Evolutionary conservation across 2,797 vertebrate species (phyloP).

Genomic region (Setipinna tenuifilis): DNA sequence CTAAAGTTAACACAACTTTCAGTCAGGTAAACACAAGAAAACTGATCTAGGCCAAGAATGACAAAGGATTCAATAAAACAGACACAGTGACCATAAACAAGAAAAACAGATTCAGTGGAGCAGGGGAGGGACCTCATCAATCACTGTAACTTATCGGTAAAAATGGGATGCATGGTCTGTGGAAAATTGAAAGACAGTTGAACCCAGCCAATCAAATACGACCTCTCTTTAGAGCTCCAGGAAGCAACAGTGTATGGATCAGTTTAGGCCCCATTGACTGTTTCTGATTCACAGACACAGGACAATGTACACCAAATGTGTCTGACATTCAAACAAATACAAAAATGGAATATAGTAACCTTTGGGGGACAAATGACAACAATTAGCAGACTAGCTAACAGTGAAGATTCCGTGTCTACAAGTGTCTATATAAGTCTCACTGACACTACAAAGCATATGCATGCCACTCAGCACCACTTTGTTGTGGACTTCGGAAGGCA

Average conservation of each 20-base stretch:
- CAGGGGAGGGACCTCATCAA: background rate
- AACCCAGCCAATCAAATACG: background rate
- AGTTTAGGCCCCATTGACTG: background rate
- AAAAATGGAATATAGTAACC: background rate
- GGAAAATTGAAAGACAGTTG: background rate
- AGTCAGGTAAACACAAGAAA: background rate
- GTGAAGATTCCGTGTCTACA: background rate
- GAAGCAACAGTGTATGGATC: background rate
- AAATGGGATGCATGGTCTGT: background rate
- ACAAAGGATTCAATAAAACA: background rate
- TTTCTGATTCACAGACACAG: background rate
- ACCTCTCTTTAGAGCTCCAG: too few species aligned
- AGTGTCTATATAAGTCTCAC: background rate
- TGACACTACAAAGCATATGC: background rate
- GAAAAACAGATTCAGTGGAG: background rate
- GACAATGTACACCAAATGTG: background rate
- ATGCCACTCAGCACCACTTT: too few species aligned
- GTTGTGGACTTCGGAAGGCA: too few species aligned
- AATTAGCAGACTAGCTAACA: too few species aligned
- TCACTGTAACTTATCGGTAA: too few species aligned
- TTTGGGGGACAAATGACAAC: too few species aligned
- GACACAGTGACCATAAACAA: background rate
- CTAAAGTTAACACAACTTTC: background rate
- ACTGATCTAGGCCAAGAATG: background rate
- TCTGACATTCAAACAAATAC: background rate